These are phyloP conservation scores for Chauna torquata DNA, from an alignment of 2,113 vertebrate genomes.

Conservation along the genomic window DNA sequence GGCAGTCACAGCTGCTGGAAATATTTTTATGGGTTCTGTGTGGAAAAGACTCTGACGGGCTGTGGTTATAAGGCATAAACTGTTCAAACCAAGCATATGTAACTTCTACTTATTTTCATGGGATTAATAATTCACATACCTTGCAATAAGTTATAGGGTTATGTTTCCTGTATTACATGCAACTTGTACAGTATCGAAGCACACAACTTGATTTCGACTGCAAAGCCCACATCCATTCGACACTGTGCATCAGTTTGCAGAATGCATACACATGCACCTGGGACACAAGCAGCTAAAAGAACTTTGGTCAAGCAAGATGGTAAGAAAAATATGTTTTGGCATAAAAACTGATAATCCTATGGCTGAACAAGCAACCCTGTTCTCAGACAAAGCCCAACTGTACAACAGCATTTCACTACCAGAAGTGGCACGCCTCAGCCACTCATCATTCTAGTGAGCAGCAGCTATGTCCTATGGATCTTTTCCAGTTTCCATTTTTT, in stretches of 20 bases:
- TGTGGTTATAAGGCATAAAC: not conserved
- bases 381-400: not conserved
- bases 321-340: not conserved
- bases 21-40: not conserved
- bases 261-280: not conserved
- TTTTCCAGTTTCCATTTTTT: not conserved
- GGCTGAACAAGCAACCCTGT: not conserved
- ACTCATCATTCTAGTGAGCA: accelerated
- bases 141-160: not conserved
- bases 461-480: not conserved
- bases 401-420: no score
- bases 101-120: not conserved
- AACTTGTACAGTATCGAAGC: not conserved
- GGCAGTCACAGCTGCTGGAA: not conserved
- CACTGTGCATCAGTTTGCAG: not conserved
- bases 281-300: not conserved
- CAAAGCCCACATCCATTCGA: not conserved
- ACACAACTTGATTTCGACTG: not conserved
- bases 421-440: not conserved
- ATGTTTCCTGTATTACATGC: not conserved
- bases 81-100: not conserved
- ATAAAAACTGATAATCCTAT: not conserved
- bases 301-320: not conserved
- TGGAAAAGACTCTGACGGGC: not conserved
- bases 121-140: not conserved